phyloP scores from a whole-genome alignment of 2,888 invertebrate species.

The Masnerella sp. region DNA sequence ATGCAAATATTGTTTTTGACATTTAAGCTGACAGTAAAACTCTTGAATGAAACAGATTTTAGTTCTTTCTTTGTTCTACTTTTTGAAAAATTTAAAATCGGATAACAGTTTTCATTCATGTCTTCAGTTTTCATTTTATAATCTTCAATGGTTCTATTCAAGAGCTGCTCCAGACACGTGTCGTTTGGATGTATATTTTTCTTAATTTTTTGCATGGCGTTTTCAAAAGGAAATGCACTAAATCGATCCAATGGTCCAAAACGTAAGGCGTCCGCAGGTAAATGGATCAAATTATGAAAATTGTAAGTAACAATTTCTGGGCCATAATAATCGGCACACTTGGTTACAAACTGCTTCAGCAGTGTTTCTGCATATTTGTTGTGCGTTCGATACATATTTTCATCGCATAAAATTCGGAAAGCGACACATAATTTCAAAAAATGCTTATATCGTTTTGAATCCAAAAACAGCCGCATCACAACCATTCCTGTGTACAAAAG shows the following conservation, averaged over 20 bases:
- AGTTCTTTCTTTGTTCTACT: neutral
- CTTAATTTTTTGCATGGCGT: conserved; percentile 20
- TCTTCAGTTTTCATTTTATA: conserved; percentile 6
- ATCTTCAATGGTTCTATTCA: conserved; percentile 19
- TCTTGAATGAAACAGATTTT: neutral
- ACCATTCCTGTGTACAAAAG: neutral
- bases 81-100: conserved; percentile 7
- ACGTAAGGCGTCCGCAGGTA: conserved; percentile 40
- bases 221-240: conserved; percentile 22
- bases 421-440: conserved; percentile 7
- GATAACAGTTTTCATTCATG: neutral
- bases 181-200: conserved; percentile 16
- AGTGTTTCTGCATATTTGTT: conserved; percentile 9
- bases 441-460: conserved; percentile 7
- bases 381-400: neutral
- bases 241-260: conserved; percentile 24
- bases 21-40: neutral
- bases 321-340: conserved; percentile 56
- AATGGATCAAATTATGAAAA: conserved; percentile 65
- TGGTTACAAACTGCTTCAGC: conserved; percentile 45
- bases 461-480: conserved; percentile 1
- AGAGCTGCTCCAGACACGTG: conserved; percentile 11
- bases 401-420: conserved; percentile 5
- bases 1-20: neutral
- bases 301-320: conserved; percentile 62